Conservation (phyloP, 2,113 vertebrate genomes). For the Phaethornis superciliosus region DNA sequence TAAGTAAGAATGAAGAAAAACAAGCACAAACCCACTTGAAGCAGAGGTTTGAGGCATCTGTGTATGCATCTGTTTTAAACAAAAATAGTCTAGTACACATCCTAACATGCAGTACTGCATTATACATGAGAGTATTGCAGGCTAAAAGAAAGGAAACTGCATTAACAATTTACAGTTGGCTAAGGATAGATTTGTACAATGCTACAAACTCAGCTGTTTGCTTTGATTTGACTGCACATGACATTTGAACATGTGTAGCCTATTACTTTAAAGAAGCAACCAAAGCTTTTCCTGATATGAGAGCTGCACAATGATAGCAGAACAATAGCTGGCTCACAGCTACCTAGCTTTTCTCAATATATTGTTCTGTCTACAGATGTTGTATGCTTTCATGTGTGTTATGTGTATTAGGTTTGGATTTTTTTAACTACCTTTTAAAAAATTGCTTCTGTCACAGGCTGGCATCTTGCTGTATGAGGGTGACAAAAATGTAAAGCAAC, state of each 20-base stretch:
- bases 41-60: conserved; percentile 65
- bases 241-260: conserved; percentile 40
- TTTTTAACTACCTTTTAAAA: background rate
- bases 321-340: background rate
- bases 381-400: background rate
- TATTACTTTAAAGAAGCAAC: conserved; percentile 25
- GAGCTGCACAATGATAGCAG: background rate
- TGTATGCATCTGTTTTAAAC: conserved; percentile 57
- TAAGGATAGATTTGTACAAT: conserved; percentile 29
- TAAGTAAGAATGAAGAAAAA: conserved; percentile 5
- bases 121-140: conserved; percentile 59
- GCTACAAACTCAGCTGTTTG: conserved; percentile 41
- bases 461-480: background rate
- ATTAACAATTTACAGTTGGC: conserved; percentile 56
- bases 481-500: background rate
- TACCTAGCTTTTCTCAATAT: background rate
- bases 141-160: conserved; percentile 50
- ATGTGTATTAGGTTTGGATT: background rate
- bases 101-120: conserved; percentile 56
- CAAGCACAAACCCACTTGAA: background rate
- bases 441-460: background rate
- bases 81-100: conserved; percentile 57
- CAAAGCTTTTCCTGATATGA: background rate
- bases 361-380: background rate
- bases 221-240: conserved; percentile 41